Evolutionary conservation across 2,113 vertebrate species (phyloP), one percentile per base, ranked within the genome.

Genomic region (Oostethus manadensis): DNA sequence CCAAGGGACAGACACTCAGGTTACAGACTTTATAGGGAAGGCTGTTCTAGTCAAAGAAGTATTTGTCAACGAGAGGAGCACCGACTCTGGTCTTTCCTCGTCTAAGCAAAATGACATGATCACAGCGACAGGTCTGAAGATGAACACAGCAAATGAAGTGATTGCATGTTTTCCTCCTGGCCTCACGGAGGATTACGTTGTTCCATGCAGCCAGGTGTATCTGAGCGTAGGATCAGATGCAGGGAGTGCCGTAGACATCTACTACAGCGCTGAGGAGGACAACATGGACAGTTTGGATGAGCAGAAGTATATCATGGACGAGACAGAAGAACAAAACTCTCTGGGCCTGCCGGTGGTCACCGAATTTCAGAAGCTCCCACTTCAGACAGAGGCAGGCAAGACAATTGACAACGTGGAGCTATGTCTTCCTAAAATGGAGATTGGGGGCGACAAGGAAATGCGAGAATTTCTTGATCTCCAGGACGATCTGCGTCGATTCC

Each of bases 251-350:
- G 4, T 45, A 22, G 87, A 87, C 18, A 15, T 84, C 17, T 88
- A 74, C 64, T 88, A 59, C 78, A 86, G 84, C 20, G 82, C 83
- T 0, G 81, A 79, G 11, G 86, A 88, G 63, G 82, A 83, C 60
- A 67, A 70, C 13, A 2, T 6, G 10, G 74, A 61, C 4, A 68
- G 68, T 8, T 55, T 2, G n/a, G 67, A 60, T 2, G 79, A 79
- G 1, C 68, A 77, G 35, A 50, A 44, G 42, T 60, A 55, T 64
- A 50, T 21, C 0, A 3, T 35, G 40, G 56, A 56, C 2, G 21
- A 71, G 14, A 40, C 15, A 4, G 60, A 54, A 47, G 49, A 58
- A 20, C 68, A 68, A 2, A 59, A n/a, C 0, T 7, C 1, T 1
- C 5, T 15, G 3, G 35, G 9, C 11, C 58, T 47, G 0, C 10